phyloP scores from a whole-genome alignment of 2,888 invertebrate species.

The Seira ritae region DNA sequence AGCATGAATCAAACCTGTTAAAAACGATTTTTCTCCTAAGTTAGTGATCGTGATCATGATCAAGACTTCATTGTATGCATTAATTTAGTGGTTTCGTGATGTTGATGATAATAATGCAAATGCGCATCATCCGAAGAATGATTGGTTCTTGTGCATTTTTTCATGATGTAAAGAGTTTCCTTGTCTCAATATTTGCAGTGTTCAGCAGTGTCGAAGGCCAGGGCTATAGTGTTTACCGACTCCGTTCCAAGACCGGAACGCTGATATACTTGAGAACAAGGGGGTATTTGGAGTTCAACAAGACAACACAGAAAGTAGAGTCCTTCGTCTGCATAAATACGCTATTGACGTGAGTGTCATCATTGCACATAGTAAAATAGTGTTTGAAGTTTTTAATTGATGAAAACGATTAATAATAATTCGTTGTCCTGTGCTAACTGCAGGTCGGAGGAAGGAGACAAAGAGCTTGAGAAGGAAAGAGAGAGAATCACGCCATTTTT shows the following conservation, averaged over 20 bases:
- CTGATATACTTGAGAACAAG: constrained; percentile 90
- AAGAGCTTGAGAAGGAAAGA: constrained; percentile 73
- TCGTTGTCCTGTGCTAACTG: neutral
- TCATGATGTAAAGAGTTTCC: no score
- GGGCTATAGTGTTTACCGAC: constrained; percentile 90
- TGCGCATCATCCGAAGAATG: no score
- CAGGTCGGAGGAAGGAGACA: constrained; percentile 73
- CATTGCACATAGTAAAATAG: neutral
- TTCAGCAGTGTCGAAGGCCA: constrained; percentile 89
- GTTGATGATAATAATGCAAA: no score
- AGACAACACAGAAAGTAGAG: constrained; percentile 83
- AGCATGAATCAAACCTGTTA: no score
- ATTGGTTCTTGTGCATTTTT: no score
- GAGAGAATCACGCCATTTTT: constrained; percentile 73
- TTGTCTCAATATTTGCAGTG: constrained; percentile 78
- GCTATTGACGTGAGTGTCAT: constrained; percentile 78
- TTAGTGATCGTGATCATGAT: no score
- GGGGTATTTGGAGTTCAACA: constrained; percentile 90
- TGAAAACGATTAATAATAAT: neutral
- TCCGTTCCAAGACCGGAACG: constrained; percentile 88
- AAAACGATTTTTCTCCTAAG: no score
- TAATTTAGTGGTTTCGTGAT: no score
- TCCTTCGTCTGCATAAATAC: constrained; percentile 93
- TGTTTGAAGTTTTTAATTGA: neutral
- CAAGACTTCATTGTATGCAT: no score